Base-by-base conservation (phyloP, 1,140 invertebrate species). In the Dendroctonus valens region DNA sequence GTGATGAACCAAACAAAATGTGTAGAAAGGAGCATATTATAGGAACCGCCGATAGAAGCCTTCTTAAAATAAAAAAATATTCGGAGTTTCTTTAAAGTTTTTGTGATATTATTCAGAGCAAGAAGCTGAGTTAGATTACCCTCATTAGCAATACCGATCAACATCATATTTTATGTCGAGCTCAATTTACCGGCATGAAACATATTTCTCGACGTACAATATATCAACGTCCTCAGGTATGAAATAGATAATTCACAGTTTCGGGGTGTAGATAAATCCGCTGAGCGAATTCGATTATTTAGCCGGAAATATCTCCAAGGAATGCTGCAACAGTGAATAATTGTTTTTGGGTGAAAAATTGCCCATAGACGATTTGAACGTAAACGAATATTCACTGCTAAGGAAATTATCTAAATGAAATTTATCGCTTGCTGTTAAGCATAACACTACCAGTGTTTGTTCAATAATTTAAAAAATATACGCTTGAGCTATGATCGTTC, bases 231-330 rank as follows among this genome's bases (percentile, higher is more conserved):
- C 42, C 42, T 46, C 42, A 46, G 42, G 42, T 46, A 46, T 46
- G 42, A 9, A 46, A 46, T 46, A 12, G 42, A 46, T 9, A 46
- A 46, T 46, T 46, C 42, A 46, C 42, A 46, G 42, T 12, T 46
- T 46, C 42, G 42, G 42, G n/a, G 42, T 46, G n/a, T 46, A 46
- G 42, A 46, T 46, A 46, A 46, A 46, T 46, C n/a, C 42, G n/a
- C 42, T 9, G n/a, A 46, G 42, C 42, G n/a, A 12, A 46, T 46
- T 46, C 42, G 42, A 46, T 46, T 46, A 46, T 46, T 46, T 46
- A 46, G 8, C 42, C 42, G 42, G 42, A 46, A 46, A 46, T 46
- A 46, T 46, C 42, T 46, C 42, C 42, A 46, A 46, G 42, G 42
- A 46, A 46, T 46, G 42, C 42, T 9, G 42, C 42, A 46, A 12